A percentile compares a stretch with the other conserved stretches of the same genome.
Conservation (phyloP, 2,797 vertebrate genomes). For the Sebastolobus altivelis region DNA sequence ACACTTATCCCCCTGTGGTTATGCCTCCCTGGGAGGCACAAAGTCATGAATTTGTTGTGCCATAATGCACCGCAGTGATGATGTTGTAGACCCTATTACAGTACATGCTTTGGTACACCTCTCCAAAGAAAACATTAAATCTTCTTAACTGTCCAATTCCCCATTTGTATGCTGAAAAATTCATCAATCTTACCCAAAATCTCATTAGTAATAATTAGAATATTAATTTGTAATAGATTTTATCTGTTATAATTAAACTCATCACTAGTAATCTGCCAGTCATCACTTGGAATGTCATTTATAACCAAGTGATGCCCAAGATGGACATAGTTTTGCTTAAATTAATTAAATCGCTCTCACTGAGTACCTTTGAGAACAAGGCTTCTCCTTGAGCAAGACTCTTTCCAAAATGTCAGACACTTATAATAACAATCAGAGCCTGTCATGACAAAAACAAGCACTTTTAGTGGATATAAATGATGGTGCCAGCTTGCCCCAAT, state of each 20-base stretch:
- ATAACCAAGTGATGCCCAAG: constrained; percentile 24
- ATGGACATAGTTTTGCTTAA: constrained; percentile 18
- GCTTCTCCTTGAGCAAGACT: too few relatives aligned
- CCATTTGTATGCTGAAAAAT: background rate
- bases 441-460: too few relatives aligned
- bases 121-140: constrained; percentile 2
- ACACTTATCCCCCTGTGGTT: background rate
- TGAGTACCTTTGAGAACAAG: background rate
- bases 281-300: constrained; percentile 4
- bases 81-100: background rate
- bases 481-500: too few relatives aligned
- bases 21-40: background rate
- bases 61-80: background rate
- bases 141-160: background rate
- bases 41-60: background rate
- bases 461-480: too few relatives aligned
- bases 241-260: constrained; percentile 40
- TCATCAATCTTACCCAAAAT: background rate
- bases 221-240: constrained; percentile 37
- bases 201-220: constrained; percentile 37
- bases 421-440: too few relatives aligned
- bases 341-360: background rate
- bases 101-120: constrained; percentile 1
- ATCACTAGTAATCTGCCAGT: constrained; percentile 14
- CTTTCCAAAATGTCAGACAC: too few relatives aligned